phyloP scores from a whole-genome alignment of 1,140 invertebrate species.

The Reticulitermes speratus region DNA sequence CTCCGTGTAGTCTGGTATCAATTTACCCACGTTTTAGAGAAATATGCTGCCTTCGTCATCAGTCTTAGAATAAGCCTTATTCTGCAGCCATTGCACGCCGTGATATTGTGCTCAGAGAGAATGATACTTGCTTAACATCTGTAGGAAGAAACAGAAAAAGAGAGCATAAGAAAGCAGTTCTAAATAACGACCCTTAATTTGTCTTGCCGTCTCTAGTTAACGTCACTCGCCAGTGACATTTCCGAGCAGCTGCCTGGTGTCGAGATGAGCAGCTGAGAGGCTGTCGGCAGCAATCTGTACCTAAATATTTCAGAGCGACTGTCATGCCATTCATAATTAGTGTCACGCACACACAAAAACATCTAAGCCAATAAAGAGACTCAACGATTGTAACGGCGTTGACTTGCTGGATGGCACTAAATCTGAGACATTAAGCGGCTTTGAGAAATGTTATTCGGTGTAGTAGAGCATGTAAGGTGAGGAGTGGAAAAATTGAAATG shows the following conservation, averaged over 20 bases:
- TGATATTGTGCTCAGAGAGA: too few species aligned
- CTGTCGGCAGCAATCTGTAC: constrained; percentile 13
- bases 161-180: not conserved
- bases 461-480: not conserved
- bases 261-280: not conserved
- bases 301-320: not conserved
- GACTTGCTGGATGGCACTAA: not conserved
- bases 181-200: not conserved
- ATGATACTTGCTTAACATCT: not conserved
- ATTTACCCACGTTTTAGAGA: too few species aligned
- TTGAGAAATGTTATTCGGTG: not conserved
- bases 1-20: too few species aligned
- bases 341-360: not conserved
- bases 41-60: too few species aligned
- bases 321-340: not conserved
- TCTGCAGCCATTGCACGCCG: too few species aligned
- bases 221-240: not conserved
- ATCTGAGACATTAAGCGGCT: not conserved
- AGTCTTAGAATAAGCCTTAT: too few species aligned
- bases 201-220: constrained; percentile 2
- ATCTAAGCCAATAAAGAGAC: constrained; percentile 7
- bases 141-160: not conserved
- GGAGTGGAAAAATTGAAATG: too few species aligned
- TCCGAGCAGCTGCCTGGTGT: not conserved
- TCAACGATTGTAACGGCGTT: not conserved